phyloP scores from a whole-genome alignment of 2,113 vertebrate genomes.

The Stegastes partitus region DNA sequence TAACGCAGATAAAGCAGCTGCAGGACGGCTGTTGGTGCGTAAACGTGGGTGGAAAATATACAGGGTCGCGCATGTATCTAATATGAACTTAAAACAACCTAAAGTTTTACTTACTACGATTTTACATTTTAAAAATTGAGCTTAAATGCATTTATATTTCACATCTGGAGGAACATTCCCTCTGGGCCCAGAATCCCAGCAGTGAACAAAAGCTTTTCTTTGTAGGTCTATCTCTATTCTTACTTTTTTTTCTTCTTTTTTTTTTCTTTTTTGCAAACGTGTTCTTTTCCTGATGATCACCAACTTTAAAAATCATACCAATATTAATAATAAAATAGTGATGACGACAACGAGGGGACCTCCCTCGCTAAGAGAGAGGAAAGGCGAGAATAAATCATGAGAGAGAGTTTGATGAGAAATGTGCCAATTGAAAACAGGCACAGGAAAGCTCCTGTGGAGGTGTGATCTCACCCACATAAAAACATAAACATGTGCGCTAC shows the following conservation, averaged over 20 bases:
- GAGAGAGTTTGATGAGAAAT: constrained; percentile 46
- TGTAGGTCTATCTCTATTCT: background rate
- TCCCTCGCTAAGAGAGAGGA: constrained; percentile 19
- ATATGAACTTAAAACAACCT: background rate
- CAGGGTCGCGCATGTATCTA: background rate
- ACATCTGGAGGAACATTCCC: background rate
- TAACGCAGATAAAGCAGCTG: background rate
- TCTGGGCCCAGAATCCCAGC: background rate
- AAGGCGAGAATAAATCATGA: constrained; percentile 55
- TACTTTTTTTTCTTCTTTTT: background rate
- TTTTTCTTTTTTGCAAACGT: background rate
- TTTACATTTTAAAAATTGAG: no score
- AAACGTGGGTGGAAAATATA: background rate
- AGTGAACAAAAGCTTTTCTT: background rate
- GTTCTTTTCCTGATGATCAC: background rate
- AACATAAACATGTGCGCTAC: constrained; percentile 68
- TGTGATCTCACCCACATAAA: constrained; percentile 78
- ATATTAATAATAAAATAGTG: constrained; percentile 22
- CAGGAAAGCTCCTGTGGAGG: constrained; percentile 78
- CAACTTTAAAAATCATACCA: background rate
- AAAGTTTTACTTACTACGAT: background rate
- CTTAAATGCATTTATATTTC: background rate
- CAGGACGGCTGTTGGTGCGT: no score
- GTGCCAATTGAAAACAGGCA: constrained; percentile 76
- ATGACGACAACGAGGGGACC: constrained; percentile 32